Conservation (phyloP, 2,113 vertebrate species). For the Pachyramphus minor region DNA sequence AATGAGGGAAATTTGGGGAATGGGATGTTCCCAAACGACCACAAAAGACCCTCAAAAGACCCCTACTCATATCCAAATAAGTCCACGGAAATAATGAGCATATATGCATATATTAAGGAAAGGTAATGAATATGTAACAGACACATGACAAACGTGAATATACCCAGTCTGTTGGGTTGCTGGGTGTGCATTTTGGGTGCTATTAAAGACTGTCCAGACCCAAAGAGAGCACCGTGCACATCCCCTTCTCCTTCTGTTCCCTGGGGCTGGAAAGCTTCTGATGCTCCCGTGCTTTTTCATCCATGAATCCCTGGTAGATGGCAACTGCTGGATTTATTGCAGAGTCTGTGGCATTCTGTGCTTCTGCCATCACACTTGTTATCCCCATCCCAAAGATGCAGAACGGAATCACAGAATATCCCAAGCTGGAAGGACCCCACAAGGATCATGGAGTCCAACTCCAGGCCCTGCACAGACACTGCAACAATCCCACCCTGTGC, state of each 20-base stretch:
- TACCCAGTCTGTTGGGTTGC: neutral
- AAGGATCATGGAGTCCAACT: fast-evolving
- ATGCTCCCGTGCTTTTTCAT: neutral
- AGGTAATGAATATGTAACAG: neutral
- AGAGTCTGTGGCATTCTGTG: fast-evolving
- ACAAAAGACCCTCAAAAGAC: neutral
- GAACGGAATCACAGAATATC: fast-evolving
- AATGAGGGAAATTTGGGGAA: neutral
- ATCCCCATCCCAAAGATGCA: neutral
- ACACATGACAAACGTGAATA: neutral
- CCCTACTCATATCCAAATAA: neutral
- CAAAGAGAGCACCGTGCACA: fast-evolving
- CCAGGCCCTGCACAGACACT: neutral
- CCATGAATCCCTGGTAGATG: fast-evolving
- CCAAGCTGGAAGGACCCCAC: neutral
- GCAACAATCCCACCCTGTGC: neutral
- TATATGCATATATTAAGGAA: neutral
- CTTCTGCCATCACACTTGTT: fast-evolving
- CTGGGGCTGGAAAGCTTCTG: fast-evolving
- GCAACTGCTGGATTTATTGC: fast-evolving
- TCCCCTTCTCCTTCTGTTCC: neutral
- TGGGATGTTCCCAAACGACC: neutral
- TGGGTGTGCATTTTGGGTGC: neutral
- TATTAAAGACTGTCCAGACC: neutral
- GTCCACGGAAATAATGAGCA: neutral